Evolutionary conservation across 2,113 vertebrate species (phyloP), one percentile per base, ranked within the genome.

Genomic region (Romanogobio albipinnatus): DNA sequence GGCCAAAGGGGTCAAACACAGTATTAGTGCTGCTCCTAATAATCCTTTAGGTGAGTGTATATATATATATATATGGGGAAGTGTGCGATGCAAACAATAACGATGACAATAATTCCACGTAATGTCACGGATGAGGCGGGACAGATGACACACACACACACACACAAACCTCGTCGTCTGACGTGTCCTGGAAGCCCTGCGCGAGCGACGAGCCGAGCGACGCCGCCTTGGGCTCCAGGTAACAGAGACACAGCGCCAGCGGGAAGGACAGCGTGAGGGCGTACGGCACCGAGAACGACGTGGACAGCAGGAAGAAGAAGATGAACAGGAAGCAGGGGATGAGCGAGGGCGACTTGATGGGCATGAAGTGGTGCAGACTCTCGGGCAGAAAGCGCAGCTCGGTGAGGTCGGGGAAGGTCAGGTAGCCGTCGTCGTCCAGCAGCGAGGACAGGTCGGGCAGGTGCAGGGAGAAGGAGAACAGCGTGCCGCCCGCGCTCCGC

Each of bases 141-240:
- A 33, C 33, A 33, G 33, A 33, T 33, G 33, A 39, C 36, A 39
- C 36, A 39, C 36, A 39, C 36, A 39, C 36, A 39, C 36, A 39
- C 36, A 39, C 93, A 93, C 93, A 91, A 86, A 94, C 98, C 96
- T 97, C 96, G 96, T 99, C 98, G 93, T 99, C 98, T 95, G 98
- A 99, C 96, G 97, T 99, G 97, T 99, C 97, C 97, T 96, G 96
- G 95, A 96, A 97, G 95, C 97, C 96, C 96, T 97, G 96, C 95
- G 96, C 95, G 95, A 98, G 96, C 93, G 96, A 97, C 93, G 98
- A 96, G 91, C 95, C 97, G 96, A 99, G 96, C 93, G 97, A 97
- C 91, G 98, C 95, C 87, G 97, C 97, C 95, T 97, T 98, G 95
- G 98, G 98, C 96, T 99, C 98, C 97, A 99, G 97, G 96, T 97